Conservation (phyloP, 2,888 invertebrate genomes). For the Thera britannica region DNA sequence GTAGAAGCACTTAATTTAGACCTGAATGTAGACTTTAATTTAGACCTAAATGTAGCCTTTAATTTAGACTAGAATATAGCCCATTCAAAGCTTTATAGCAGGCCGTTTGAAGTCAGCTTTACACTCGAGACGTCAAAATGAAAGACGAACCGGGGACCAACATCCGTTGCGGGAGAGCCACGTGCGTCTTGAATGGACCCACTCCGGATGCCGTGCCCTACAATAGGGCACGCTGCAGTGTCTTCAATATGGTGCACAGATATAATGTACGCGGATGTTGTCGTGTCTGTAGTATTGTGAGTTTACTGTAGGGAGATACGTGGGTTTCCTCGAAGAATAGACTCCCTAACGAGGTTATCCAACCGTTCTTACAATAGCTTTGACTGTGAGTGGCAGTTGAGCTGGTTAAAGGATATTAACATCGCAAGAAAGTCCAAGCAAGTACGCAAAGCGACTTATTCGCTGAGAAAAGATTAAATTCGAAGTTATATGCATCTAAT, state of each 20-base stretch:
- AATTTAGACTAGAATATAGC: neutral
- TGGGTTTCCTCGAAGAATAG: conserved; percentile 19
- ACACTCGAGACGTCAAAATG: conserved; percentile 32
- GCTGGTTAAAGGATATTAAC: neutral
- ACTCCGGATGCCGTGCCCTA: conserved; percentile 70
- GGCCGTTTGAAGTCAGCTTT: conserved; percentile 3
- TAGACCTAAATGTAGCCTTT: no score
- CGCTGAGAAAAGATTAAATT: neutral
- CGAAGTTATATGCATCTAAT: neutral
- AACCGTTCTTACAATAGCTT: conserved; percentile 3
- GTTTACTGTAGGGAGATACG: conserved; percentile 18
- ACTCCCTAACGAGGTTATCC: conserved; percentile 23
- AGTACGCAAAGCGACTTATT: neutral
- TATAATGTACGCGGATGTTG: conserved; percentile 49
- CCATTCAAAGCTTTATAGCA: neutral
- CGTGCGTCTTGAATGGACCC: conserved; percentile 75
- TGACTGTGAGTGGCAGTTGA: neutral
- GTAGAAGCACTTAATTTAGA: no score
- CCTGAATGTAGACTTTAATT: no score
- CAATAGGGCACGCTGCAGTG: conserved; percentile 51
- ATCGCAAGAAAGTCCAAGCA: neutral
- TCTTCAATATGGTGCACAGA: conserved; percentile 48
- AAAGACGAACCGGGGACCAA: conserved; percentile 40
- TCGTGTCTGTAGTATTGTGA: conserved; percentile 31
- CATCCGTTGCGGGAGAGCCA: conserved; percentile 71